Base-by-base conservation (phyloP, 2,113 vertebrate species). In the Serinus canaria region DNA sequence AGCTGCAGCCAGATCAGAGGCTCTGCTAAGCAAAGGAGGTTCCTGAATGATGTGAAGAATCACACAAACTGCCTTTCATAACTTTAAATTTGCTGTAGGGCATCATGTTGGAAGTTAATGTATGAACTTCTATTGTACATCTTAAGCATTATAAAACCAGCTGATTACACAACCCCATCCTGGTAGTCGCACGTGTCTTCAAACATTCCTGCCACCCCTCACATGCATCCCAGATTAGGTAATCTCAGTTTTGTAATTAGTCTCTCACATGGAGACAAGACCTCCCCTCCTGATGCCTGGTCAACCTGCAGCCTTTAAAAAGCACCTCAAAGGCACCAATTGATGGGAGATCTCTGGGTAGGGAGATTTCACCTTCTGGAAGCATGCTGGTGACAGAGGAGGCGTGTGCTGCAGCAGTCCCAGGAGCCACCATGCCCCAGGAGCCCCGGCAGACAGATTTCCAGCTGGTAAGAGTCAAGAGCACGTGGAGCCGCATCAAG, bases 391-490 rank as follows among this genome's bases (percentile, higher is more conserved):
- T 68, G 53, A 96, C 94, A 1, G 87, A 92, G 39, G 75, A 91
- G 17, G 4, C 5, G 17, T 33, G 92, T 31, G 59, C 39, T 11
- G 10, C 73, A 1, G 66, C 33, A 10, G 60, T 43, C 11, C 37
- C 8, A 6, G 53, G 17, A 52, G 58, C 56, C 53, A 7, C 66
- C 19, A 10, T 49, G 63, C 35, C 84, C 24, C 91, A 89, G 66
- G 64, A 96, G 81, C 80, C 94, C 18, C 96, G 2, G 52, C 96
- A 96, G 70, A 98, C 92, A 0, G 98, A 98, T 44, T 98, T 98
- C 74, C 98, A 97, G 76, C 96, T 99, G 82, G 97, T 98, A 2
- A 49, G 97, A 21, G 94, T 98, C 77, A 98, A 97, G 94, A 95
- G 90, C 89, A 98, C 98, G 0, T 98, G 98, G 98, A 97, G 83